These are phyloP conservation scores for Prenolepis imparis DNA, from an alignment of 2,888 invertebrate species.

Conservation along the genomic window DNA sequence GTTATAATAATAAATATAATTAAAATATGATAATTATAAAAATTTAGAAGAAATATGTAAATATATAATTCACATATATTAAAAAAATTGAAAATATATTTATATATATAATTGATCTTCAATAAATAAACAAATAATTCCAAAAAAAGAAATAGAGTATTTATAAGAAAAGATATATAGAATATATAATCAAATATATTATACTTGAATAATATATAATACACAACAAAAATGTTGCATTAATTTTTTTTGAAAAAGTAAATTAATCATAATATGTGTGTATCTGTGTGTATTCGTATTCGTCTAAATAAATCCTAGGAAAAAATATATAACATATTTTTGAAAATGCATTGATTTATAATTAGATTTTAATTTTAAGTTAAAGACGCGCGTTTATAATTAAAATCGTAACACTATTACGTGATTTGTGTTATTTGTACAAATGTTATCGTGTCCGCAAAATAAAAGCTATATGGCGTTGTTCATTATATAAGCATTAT, in stretches of 20 bases:
- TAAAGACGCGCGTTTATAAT: background rate
- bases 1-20: slow-evolving; percentile 20
- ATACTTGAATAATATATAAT: too few species aligned
- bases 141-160: too few species aligned
- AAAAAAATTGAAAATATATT: background rate
- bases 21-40: background rate
- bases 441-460: slow-evolving; percentile 41
- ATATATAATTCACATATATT: background rate
- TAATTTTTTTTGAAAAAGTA: background rate
- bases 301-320: background rate
- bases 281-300: too few species aligned
- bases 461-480: slow-evolving; percentile 30
- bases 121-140: too few species aligned
- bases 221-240: background rate
- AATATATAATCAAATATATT: too few species aligned
- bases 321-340: background rate
- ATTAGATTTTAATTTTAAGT: slow-evolving; percentile 44
- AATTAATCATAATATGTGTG: too few species aligned
- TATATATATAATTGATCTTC: too few species aligned
- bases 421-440: slow-evolving; percentile 8
- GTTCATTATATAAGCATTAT: slow-evolving; percentile 31
- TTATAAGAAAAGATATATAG: too few species aligned
- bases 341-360: background rate
- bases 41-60: background rate
- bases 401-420: background rate